Evolutionary conservation across 2,797 vertebrate genomes (phyloP), one percentile per base, ranked within the genome.

Genomic region (Chelidonichthys spinosus): DNA sequence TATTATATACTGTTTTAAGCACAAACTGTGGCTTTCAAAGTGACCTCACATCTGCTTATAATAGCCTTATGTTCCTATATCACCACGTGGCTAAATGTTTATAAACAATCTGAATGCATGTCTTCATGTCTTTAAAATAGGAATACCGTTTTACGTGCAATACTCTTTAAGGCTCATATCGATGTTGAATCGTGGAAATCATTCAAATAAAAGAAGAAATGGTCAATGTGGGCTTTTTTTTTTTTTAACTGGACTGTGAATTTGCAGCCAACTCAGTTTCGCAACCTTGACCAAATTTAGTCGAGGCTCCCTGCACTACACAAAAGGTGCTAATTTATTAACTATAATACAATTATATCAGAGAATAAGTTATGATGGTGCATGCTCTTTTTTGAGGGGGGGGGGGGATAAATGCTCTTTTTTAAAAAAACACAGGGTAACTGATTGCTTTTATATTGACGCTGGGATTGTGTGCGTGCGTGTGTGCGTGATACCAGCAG

Each of bases 381-480:
- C 53, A 52, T 56, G 61, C 71, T 78, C 66, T 68, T 82, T 82
- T 78, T 56, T 17, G 36, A 11, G 60, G 55, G 36, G 13, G 25
- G 25, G 25, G 25, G 25, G 25, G 25, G 25, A 72, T 66, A 64
- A 68, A 81, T 47, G 70, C 40, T 77, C 25, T 42, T 70, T 76
- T 82, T 74, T 82, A 32, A 1, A 65, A 71, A 74, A 76, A n/a
- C 49, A 59, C 44, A 68, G 79, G 53, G 52, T 74, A 59, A 73
- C 58, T 73, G 35, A 50, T 64, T 44, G 50, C 70, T 63, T 59
- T 52, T 59, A 55, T 36, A 46, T 25, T 40, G 54, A 18, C 44
- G 33, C 35, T 39, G 17, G 46, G 0, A 15, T 0, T 42, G n/a
- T 40, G n/a, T 40, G 15, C 35, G 5, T 63, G 43, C 36, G 46